A percentile compares a stretch with the other conserved stretches of the same genome.
phyloP scores from a whole-genome alignment of 2,797 vertebrate genomes.

The Naso thynnoides region DNA sequence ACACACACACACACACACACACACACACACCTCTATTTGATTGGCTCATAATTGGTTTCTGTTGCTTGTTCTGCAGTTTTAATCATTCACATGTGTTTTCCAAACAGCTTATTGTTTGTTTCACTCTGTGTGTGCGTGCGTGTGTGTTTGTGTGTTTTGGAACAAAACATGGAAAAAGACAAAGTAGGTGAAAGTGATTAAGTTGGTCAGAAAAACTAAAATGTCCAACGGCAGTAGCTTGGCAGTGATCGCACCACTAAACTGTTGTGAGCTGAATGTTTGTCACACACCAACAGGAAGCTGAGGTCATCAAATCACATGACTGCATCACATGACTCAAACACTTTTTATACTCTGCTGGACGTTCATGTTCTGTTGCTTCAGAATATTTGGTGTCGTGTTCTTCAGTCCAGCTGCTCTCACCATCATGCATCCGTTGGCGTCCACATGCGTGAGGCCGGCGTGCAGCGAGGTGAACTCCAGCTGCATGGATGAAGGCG shows the following conservation, averaged over 20 bases:
- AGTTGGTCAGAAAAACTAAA: background rate
- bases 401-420: background rate
- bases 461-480: slow-evolving; percentile 69
- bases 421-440: slow-evolving; percentile 74
- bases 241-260: background rate
- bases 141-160: slow-evolving; percentile 1
- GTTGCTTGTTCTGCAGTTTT: too few species aligned
- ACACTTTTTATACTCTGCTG: too few species aligned
- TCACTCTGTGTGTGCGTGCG: background rate
- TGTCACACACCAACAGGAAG: background rate
- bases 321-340: too few species aligned
- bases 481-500: slow-evolving; percentile 70
- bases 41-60: too few species aligned
- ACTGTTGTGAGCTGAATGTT: background rate
- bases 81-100: too few species aligned
- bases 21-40: too few species aligned
- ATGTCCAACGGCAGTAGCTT: background rate
- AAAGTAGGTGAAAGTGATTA: background rate
- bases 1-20: background rate
- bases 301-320: too few species aligned
- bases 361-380: too few species aligned
- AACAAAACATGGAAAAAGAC: slow-evolving; percentile 10
- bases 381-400: too few species aligned
- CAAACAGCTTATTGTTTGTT: background rate
- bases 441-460: slow-evolving; percentile 50